A percentile compares a stretch with the other conserved stretches of the same genome.
These are phyloP conservation scores for Bombus confusus DNA, from an alignment of 1,140 invertebrate species.

Conservation along the genomic window DNA sequence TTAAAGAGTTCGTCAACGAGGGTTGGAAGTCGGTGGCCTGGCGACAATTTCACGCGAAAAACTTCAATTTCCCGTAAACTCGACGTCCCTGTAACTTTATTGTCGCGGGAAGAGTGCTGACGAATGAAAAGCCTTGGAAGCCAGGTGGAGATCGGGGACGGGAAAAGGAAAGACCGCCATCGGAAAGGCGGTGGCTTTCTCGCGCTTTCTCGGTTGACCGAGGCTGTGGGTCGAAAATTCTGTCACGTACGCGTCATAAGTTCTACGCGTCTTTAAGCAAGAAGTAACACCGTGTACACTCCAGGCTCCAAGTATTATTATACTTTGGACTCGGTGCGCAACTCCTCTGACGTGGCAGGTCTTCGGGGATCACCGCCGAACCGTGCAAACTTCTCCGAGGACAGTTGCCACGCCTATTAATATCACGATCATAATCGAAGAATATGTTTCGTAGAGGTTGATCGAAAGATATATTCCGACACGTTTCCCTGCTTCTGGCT, in stretches of 20 bases:
- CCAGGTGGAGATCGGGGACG: background rate
- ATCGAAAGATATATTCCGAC: no score
- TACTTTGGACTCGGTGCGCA: constrained; percentile 24
- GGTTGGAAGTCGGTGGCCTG: constrained; percentile 19
- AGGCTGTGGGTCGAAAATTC: constrained; percentile 64
- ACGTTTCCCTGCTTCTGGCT: no score
- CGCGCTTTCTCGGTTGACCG: background rate
- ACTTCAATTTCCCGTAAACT: constrained; percentile 72
- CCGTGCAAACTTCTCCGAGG: background rate
- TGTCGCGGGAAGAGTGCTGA: constrained; percentile 53
- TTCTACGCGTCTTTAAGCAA: constrained; percentile 72
- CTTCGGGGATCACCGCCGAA: background rate
- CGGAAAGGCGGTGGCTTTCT: constrained; percentile 11
- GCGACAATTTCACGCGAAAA: constrained; percentile 64
- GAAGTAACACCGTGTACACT: constrained; percentile 70
- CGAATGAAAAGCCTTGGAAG: constrained; percentile 15
- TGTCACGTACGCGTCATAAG: constrained; percentile 75
- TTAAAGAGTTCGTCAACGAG: constrained; percentile 61
- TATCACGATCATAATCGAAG: background rate
- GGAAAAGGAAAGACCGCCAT: constrained; percentile 40
- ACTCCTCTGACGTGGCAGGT: background rate
- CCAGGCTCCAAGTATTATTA: constrained; percentile 45
- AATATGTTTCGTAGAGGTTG: no score
- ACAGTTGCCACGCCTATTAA: constrained; percentile 12
- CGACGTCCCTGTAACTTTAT: constrained; percentile 62